Percentiles rank a stretch among this genome's conserved stretches.
Evolutionary conservation across 1,140 invertebrate genomes (phyloP).

Genomic region (Globodera rostochiensis): DNA sequence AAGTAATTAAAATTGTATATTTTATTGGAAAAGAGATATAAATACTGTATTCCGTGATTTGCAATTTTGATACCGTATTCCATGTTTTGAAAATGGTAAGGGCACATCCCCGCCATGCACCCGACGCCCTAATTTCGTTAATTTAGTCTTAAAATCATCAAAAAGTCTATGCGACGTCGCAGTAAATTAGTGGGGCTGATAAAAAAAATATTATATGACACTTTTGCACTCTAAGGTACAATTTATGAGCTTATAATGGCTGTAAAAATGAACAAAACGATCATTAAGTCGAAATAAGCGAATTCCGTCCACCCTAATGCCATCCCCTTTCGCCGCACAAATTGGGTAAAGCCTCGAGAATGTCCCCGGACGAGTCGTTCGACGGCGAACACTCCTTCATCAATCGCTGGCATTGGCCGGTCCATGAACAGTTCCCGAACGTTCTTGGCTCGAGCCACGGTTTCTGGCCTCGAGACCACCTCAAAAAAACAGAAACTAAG

Average conservation of each 20-base stretch:
- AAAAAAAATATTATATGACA: too few relatives aligned
- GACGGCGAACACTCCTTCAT: constrained; percentile 22
- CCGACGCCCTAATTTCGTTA: too few relatives aligned
- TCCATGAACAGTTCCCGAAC: constrained; percentile 29
- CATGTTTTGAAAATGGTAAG: too few relatives aligned
- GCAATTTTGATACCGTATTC: too few relatives aligned
- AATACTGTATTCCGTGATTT: too few relatives aligned
- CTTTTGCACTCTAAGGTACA: background rate
- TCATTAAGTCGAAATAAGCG: constrained; percentile 20
- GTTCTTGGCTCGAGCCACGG: constrained; percentile 18
- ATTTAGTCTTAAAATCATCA: too few relatives aligned
- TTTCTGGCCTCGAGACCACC: constrained; percentile 21
- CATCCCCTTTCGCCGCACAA: constrained; percentile 14
- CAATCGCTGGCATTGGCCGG: constrained; percentile 15
- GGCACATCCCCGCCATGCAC: too few relatives aligned
- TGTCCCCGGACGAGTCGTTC: constrained; percentile 1
- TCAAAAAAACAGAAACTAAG: constrained; percentile 2
- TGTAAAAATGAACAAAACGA: background rate
- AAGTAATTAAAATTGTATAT: too few relatives aligned
- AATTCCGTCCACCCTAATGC: constrained; percentile 11
- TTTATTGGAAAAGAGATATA: too few relatives aligned
- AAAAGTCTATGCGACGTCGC: too few relatives aligned
- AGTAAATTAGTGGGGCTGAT: too few relatives aligned
- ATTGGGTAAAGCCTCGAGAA: constrained; percentile 1
- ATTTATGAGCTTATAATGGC: constrained; percentile 12